Evolutionary conservation across 2,888 invertebrate species (phyloP), one percentile per base, ranked within the genome.

Genomic region (Aphidius colemani): DNA sequence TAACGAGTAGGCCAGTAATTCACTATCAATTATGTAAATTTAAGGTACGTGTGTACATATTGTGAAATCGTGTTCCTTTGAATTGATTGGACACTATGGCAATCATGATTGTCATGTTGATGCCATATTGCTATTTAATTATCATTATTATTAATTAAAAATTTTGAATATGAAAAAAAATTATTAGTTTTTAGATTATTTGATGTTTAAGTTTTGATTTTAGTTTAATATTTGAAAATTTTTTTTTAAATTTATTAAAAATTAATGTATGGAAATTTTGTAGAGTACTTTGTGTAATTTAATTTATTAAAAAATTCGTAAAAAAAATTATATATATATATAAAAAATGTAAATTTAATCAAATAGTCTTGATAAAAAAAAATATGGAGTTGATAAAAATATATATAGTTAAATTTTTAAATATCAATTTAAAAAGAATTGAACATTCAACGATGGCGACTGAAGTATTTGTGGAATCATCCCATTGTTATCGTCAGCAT

Each of bases 11-110:
- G 44, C 61, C 59, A 56, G 59, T 64, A 66, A 69, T 67, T 59
- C 45, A 61, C 62, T 51, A 66, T 66, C 66, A 66, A 69, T 70
- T 67, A 66, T 69, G 66, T 39, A 66, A 64, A 70, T 70, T 46
- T 64, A 45, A 8, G 18, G 44, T n/a, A 51, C 59, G 44, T 49
- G 41, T 46, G 59, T n/a, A 56, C n/a, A 43, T 46, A 39, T 30
- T 18, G 30, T 30, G 41, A 44, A 40, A 61, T 59, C 43, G 18
- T 30, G 39, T 13, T 11, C 11, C 40, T 8, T 43, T 53, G 10
- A n/a, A 46, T 13, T 40, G 60, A 55, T 41, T 60, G 45, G 44
- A 11, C 7, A 45, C 3, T 13, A 59, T 11, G 46, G 6, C 46
- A 46, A 46, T 11, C 11, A 30, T 30, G 30, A 30, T 30, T 30